Percentiles rank a stretch among this genome's conserved stretches.
Evolutionary conservation across 2,888 invertebrate species (phyloP).

Genomic region (Noctua janthina): DNA sequence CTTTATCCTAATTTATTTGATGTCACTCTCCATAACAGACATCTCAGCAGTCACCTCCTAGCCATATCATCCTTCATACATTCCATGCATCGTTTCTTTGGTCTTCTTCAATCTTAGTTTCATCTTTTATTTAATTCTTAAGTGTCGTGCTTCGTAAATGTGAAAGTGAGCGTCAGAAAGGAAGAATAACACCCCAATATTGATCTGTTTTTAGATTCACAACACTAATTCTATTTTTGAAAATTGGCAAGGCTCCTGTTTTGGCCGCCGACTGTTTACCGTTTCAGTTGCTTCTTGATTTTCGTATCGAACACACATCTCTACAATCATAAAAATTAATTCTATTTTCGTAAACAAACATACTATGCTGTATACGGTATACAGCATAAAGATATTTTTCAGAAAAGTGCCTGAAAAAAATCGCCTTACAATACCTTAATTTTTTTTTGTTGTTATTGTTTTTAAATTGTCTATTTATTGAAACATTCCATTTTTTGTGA

Average conservation of each 20-base stretch:
- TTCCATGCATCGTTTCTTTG: neutral
- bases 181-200: slow-evolving; percentile 48
- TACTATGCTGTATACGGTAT: slow-evolving; percentile 85
- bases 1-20: too few species aligned
- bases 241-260: slow-evolving; percentile 78
- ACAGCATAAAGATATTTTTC: slow-evolving; percentile 80
- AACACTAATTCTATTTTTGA: slow-evolving; percentile 76
- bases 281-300: slow-evolving; percentile 73
- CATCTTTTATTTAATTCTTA: neutral
- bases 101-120: slow-evolving; percentile 6
- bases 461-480: slow-evolving; percentile 58
- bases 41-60: neutral
- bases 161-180: slow-evolving; percentile 56
- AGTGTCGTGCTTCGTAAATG: slow-evolving; percentile 40
- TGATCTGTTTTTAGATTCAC: slow-evolving; percentile 65
- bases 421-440: slow-evolving; percentile 62
- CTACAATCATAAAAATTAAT: slow-evolving; percentile 61
- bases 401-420: slow-evolving; percentile 79
- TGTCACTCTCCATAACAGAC: neutral
- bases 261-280: slow-evolving; percentile 73
- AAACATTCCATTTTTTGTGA: slow-evolving; percentile 82
- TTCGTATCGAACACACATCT: slow-evolving; percentile 69
- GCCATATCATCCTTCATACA: neutral
- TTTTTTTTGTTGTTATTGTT: slow-evolving; percentile 50
- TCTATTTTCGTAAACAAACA: slow-evolving; percentile 60